Base-by-base conservation (phyloP, 2,797 vertebrate genomes). In the Poliocrania exsul region DNA sequence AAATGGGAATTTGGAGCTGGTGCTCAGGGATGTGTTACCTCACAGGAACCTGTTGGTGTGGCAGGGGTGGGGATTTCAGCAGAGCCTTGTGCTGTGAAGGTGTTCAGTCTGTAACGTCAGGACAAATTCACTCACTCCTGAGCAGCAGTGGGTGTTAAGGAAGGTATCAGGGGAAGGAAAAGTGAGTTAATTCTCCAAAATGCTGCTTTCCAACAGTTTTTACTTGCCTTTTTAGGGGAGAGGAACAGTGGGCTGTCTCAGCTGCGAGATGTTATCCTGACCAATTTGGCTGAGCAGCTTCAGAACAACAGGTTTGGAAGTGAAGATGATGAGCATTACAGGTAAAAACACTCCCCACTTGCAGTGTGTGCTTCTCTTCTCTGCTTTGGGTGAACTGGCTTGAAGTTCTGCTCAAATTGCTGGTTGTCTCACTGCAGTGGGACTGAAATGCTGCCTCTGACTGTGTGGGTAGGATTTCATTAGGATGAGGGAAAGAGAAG, bases 281-380 rank as follows among this genome's bases (percentile, higher is more conserved):
- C 98, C 88, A 99, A 98, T 90, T 95, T 99, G 79, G 98, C 99
- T 10, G 99, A 99, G 74, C 99, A 99, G 86, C 98, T 99, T 81
- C 99, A 99, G 97, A 99, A 99, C 97, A 99, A 99, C 95, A 98
- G 99, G 92, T 99, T 99, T 97, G 99, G 99, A 50, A 99, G 99
- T 90, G 99, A 99, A 95, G 99, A 99, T 54, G 99, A 99, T 64
- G 99, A 99, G 90, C 99, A 99, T 96, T 99, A 99, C 97, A 99
- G 99, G 99, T 99, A 97, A 97, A 90, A 49, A 19, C 3, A 10
- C 31, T 53, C 42, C 44, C 44, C 5, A 1, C 24, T 62, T 35
- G 1, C 29, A 6, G 7, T 7, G 5, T 17, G 1, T 28, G 24
- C n/a, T 88, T 96, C 46, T 90, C 56, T 95, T 86, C 31, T 11